Base-by-base conservation (phyloP, 2,797 vertebrate species). In the Gallinago nigripennis region DNA sequence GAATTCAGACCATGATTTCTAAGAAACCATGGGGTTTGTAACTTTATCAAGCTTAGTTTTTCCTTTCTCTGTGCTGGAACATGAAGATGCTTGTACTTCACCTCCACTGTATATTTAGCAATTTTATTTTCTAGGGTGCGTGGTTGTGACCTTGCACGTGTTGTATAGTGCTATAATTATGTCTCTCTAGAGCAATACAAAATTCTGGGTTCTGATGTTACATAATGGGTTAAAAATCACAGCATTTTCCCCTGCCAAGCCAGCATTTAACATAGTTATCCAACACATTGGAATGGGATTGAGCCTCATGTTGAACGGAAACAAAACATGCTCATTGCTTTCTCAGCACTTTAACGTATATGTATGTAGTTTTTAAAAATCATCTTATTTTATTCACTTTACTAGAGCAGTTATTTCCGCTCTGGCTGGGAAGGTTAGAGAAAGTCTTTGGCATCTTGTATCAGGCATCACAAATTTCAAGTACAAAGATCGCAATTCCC, bases 1-100 rank as follows among this genome's bases (percentile, higher is more conserved):
- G 72, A 92, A 91, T 80, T 88, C 85, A 92, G 63, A 72, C 45
- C 30, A 28, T 43, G 58, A 60, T 92, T 96, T 82, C 58, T 76
- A 45, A 91, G 91, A 92, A 96, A 84, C 84, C 82, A 75, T 57
- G 61, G 33, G 31, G 25, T 31, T 43, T 90, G 37, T 71, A 64
- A 78, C 39, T 91, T 92, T 14, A 64, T 64, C 56, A 73, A 93
- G 12, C 13, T 84, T 77, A 85, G 41, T 21, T 93, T 95, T 86
- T 91, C 24, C 43, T 76, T 88, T 39, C 30, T 76, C n/a, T 66
- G 0, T 25, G 19, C 20, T 86, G 46, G 56, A 83, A 58, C 7
- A 15, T 7, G 21, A 80, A 78, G 33, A 57, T 50, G 30, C 5
- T 92, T 9, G 5, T 33, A 56, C 45, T 69, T 90, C 46, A 43